Evolutionary conservation across 92 coral and sea anemone species (phyloP), one percentile per base, ranked within the genome.

Genomic region (Porites rus): DNA sequence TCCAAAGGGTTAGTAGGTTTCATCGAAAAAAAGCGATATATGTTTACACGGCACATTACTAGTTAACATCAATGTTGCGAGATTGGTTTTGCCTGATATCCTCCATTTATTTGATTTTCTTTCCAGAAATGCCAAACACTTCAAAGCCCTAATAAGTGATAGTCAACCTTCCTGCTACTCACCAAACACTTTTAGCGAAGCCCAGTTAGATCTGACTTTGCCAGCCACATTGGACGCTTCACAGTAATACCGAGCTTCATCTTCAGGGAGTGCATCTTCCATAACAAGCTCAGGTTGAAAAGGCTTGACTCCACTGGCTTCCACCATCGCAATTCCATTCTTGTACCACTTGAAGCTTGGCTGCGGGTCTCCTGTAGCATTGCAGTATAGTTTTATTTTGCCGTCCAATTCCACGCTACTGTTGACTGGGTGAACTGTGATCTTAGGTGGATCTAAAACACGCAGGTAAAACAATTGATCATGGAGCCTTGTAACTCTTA

Each of bases 271-370:
- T 4, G 94, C 93, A 1, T 87, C 74, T 11, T 87, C 58, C 52
- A 93, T 54, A 17, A 91, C 91, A 20, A 95, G 90, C 16, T 80
- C 87, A 4, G 94, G 90, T 18, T 64, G 63, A 20, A 82, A 78
- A n/a, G 98, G 93, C 11, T 83, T 78, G 11, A 93, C 67, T 4
- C 87, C 93, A 17, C 68, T 74, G 8, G 85, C 77, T 16, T 92
- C 90, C 7, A 83, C 86, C 75, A 95, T 76, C 17, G 12, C 18
- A 6, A 69, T 78, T 8, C 65, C 78, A 69, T 92, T 83, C 76
- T 92, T 97, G 91, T 67, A 95, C 99, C 99, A 97, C 21, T 64
- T 65, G 43, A 95, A 95, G 10, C 18, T 70, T 9, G 97, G 95
- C 10, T 64, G 84, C 8, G 95, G 92, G 70, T 95, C 99, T 1